A percentile compares a stretch with the other conserved stretches of the same genome.
Evolutionary conservation across 2,888 invertebrate species (phyloP).

Genomic region (Xylocampa areola): DNA sequence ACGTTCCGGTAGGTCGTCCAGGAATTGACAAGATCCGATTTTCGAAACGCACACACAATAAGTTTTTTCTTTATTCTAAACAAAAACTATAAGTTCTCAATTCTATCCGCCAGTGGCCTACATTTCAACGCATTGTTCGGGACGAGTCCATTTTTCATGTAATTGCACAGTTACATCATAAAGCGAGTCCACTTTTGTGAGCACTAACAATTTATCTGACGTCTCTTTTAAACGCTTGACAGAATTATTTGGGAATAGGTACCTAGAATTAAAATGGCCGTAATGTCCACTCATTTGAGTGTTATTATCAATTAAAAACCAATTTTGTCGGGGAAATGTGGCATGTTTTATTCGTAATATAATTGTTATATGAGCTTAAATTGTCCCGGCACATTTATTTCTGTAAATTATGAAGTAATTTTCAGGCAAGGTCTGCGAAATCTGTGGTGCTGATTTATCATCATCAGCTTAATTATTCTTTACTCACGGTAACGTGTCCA

Average conservation of each 20-base stretch:
- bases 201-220: conserved; percentile 56
- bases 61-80: conserved; percentile 20
- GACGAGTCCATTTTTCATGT: conserved; percentile 65
- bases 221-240: conserved; percentile 50
- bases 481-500: too few relatives aligned
- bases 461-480: too few relatives aligned
- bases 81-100: conserved; percentile 54
- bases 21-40: too few relatives aligned
- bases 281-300: conserved; percentile 34
- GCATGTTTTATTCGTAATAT: conserved; percentile 22
- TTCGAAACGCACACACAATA: neutral
- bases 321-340: conserved; percentile 27
- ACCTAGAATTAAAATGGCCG: conserved; percentile 25
- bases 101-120: conserved; percentile 44
- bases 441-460: too few relatives aligned
- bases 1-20: too few relatives aligned
- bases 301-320: conserved; percentile 43
- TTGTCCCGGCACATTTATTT: conserved; percentile 2
- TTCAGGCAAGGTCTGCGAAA: too few relatives aligned
- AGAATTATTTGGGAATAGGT: conserved; percentile 29
- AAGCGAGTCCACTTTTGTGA: conserved; percentile 55
- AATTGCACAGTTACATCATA: conserved; percentile 58
- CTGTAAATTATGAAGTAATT: neutral
- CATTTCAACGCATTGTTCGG: conserved; percentile 64
- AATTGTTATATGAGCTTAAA: conserved; percentile 14